Base-by-base conservation (phyloP, 2,888 invertebrate genomes). In the Diaprepes abbreviatus region DNA sequence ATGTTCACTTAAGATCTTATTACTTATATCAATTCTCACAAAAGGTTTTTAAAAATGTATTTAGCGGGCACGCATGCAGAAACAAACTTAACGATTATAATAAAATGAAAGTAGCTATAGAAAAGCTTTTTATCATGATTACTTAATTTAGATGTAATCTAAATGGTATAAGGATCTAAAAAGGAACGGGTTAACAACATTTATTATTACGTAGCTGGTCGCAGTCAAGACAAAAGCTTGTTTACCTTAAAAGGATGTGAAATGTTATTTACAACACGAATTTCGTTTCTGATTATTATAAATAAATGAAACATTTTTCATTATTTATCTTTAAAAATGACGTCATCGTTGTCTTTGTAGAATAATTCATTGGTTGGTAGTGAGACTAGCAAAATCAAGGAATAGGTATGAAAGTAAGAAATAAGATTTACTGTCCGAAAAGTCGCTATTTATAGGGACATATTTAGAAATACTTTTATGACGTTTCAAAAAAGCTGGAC, bases 81-180 rank as follows among this genome's bases (percentile, higher is more conserved):
- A 36, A 36, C 35, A 36, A 17, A 45, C n/a, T 45, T 24, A 59
- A n/a, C 59, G 9, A 33, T 21, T 59, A 19, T 59, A 33, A 43
- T 45, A 12, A 59, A 59, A 31, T 43, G 45, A 59, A 59, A 59
- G 58, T 58, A 31, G 40, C 43, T 57, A 21, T 38, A 38, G 58
- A 24, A 40, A 58, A 58, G 17, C 43, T 40, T 7, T 24, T 59
- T 36, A 55, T 55, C 38, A 14, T 21, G 38, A 38, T 55, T 55
- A 38, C 38, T 38, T 38, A 55, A 55, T 21, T 55, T 38, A 55
- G 24, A 55, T 55, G 12, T 38, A 55, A 55, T 55, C 55, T 10
- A 9, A 38, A 36, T 24, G 7, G 21, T 24, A 55, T 12, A 38
- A 7, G 9, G 2, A 33, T 36, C n/a, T 21, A 5, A 55, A 12